A percentile compares a stretch with the other conserved stretches of the same genome.
phyloP scores from a whole-genome alignment of 2,797 vertebrate genomes.

The Centropyge bicolor region DNA sequence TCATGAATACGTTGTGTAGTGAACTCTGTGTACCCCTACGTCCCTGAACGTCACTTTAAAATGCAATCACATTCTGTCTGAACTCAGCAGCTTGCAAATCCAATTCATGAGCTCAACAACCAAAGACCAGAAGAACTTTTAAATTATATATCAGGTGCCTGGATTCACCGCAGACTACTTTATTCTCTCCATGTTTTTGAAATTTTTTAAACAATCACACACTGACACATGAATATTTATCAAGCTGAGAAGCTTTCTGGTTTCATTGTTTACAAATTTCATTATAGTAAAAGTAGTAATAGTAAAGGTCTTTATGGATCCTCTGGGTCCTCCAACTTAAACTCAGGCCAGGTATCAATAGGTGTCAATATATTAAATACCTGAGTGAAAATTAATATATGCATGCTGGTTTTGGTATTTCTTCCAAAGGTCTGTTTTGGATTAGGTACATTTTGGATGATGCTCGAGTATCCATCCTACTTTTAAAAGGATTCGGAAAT shows the following conservation, averaged over 20 bases:
- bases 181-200: conserved; percentile 6
- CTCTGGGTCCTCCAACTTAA: not conserved
- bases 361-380: conserved; percentile 7
- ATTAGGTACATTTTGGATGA: not conserved
- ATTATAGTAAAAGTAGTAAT: too few relatives aligned
- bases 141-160: conserved; percentile 43
- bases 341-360: not conserved
- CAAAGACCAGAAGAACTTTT: conserved; percentile 8
- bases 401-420: too few relatives aligned
- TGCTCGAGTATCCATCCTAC: not conserved
- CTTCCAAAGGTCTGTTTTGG: not conserved
- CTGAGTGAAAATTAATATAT: not conserved
- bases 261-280: too few relatives aligned
- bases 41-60: conserved; percentile 23
- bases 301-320: not conserved
- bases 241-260: not conserved
- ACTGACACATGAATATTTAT: not conserved
- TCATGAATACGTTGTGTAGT: not conserved
- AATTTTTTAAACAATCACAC: conserved; percentile 7
- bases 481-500: conserved; percentile 16
- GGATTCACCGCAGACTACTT: conserved; percentile 11
- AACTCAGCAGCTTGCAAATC: conserved; percentile 6
- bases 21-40: not conserved
- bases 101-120: conserved; percentile 27
- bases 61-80: conserved; percentile 10